Evolutionary conservation across 2,797 vertebrate genomes (phyloP).

Genomic region (Erethizon dorsatum): DNA sequence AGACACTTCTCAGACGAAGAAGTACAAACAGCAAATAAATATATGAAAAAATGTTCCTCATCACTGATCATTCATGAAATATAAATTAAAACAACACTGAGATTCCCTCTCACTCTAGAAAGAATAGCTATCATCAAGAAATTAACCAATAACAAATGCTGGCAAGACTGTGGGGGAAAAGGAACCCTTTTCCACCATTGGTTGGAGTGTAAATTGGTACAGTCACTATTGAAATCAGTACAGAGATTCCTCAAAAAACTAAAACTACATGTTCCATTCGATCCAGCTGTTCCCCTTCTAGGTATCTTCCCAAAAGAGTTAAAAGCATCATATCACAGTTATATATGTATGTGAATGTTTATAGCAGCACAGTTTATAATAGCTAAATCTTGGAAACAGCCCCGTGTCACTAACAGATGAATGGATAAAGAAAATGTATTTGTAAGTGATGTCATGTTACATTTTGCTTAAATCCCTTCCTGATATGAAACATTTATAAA

Average conservation of each 20-base stretch:
- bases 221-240: background rate
- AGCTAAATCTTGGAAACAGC: background rate
- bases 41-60: background rate
- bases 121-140: background rate
- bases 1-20: background rate
- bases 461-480: background rate
- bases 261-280: background rate
- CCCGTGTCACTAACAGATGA: background rate
- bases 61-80: background rate
- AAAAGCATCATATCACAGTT: background rate
- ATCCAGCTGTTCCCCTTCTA: background rate
- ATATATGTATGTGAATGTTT: background rate
- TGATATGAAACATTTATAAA: background rate
- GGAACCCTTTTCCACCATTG: background rate
- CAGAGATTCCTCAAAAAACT: background rate
- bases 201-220: background rate
- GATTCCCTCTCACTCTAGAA: background rate
- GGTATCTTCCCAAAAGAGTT: background rate
- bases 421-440: background rate
- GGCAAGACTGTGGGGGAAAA: background rate
- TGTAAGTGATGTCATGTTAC: background rate
- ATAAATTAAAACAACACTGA: background rate
- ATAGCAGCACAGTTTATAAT: background rate
- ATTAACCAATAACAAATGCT: background rate
- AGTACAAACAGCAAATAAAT: background rate